Evolutionary conservation across 1,140 invertebrate genomes (phyloP).

Genomic region (Hyposmocoma kahamanoa): DNA sequence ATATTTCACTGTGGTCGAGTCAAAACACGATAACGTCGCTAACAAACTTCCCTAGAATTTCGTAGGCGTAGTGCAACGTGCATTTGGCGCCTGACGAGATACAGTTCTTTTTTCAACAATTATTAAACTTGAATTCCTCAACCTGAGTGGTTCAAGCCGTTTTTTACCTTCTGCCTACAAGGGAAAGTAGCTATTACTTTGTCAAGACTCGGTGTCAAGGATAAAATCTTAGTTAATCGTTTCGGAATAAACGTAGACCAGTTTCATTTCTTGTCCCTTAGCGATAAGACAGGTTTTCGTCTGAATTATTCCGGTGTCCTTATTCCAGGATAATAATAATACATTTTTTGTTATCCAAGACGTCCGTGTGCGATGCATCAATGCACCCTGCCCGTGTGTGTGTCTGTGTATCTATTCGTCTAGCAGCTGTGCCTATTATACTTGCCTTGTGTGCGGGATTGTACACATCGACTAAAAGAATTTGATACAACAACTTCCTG

Average conservation of each 20-base stretch:
- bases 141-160: not conserved
- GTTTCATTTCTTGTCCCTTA: not conserved
- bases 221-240: slow-evolving; percentile 66
- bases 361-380: slow-evolving; percentile 64
- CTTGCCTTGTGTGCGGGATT: slow-evolving; percentile 25
- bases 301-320: slow-evolving; percentile 26
- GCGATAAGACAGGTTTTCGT: slow-evolving; percentile 22
- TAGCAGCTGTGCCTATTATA: slow-evolving; percentile 69
- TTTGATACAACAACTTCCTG: slow-evolving; percentile 28
- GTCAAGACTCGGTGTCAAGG: slow-evolving; percentile 17
- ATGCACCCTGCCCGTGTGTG: slow-evolving; percentile 19
- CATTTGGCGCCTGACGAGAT: slow-evolving; percentile 65
- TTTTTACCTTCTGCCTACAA: slow-evolving; percentile 12
- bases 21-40: slow-evolving; percentile 23
- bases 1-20: too few relatives aligned
- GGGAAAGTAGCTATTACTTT: slow-evolving; percentile 16
- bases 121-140: slow-evolving; percentile 46
- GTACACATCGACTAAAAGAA: slow-evolving; percentile 16
- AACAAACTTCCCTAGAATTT: slow-evolving; percentile 40
- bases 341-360: slow-evolving; percentile 61
- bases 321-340: slow-evolving; percentile 67
- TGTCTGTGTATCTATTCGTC: slow-evolving; percentile 53
- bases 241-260: slow-evolving; percentile 11
- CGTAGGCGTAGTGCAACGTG: slow-evolving; percentile 48
- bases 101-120: slow-evolving; percentile 56